Evolutionary conservation across 2,888 invertebrate genomes (phyloP).

Genomic region (Eupelmus urozonus): DNA sequence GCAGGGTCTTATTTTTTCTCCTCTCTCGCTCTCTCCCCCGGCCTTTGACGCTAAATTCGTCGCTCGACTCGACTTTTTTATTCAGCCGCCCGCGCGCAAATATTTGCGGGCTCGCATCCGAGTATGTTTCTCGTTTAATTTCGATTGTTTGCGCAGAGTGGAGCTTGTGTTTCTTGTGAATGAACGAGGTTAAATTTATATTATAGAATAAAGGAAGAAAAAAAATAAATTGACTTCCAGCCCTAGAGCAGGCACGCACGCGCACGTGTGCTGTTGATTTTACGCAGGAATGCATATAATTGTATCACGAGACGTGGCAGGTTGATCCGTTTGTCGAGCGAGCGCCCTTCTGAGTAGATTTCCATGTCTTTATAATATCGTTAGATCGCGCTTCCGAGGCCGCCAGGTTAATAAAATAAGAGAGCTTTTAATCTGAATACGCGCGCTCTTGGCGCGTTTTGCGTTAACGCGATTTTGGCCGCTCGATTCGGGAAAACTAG

Average conservation of each 20-base stretch:
- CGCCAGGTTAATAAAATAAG: not conserved
- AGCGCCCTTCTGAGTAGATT: not conserved
- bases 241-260: too few species aligned
- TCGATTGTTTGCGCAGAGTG: too few species aligned
- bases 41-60: conserved; percentile 12
- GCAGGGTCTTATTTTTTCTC: conserved; percentile 26
- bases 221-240: not conserved
- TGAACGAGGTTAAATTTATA: not conserved
- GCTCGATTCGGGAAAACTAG: too few species aligned
- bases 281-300: not conserved
- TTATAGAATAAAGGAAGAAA: not conserved
- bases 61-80: not conserved
- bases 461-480: too few species aligned
- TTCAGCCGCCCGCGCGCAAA: not conserved
- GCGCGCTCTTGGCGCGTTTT: too few species aligned
- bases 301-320: not conserved
- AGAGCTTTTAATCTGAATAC: too few species aligned
- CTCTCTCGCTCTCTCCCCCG: too few species aligned
- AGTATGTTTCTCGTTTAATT: too few species aligned
- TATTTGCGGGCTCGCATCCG: not conserved
- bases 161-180: too few species aligned
- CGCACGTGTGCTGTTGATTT: not conserved
- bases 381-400: not conserved
- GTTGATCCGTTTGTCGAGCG: not conserved
- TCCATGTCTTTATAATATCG: not conserved